phyloP scores from a whole-genome alignment of 2,888 invertebrate genomes.

The Pharmacophagus antenor region DNA sequence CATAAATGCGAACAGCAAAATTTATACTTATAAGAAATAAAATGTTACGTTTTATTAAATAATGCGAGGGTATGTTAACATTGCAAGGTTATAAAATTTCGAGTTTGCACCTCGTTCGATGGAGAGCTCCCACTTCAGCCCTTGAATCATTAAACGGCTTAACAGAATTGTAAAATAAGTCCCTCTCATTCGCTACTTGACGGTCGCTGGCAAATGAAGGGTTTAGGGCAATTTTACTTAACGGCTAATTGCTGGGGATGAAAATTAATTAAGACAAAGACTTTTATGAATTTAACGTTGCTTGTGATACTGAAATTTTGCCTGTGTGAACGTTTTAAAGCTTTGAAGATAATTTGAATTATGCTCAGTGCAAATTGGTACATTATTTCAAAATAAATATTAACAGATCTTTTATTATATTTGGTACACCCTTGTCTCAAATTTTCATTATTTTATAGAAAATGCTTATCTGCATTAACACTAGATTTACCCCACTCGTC shows the following conservation, averaged over 20 bases:
- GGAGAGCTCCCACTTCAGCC: constrained; percentile 21
- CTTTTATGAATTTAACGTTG: constrained; percentile 13
- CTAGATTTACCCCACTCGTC: too few relatives aligned
- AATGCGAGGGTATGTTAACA: not conserved
- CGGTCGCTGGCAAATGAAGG: constrained; percentile 26
- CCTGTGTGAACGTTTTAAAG: constrained; percentile 1
- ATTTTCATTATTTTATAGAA: too few relatives aligned
- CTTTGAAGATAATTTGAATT: not conserved
- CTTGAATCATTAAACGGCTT: constrained; percentile 25
- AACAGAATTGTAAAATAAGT: constrained; percentile 28
- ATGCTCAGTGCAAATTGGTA: not conserved
- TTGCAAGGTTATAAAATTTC: not conserved
- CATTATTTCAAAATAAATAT: too few relatives aligned
- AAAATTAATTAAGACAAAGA: constrained; percentile 18
- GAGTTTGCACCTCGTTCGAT: constrained; percentile 20
- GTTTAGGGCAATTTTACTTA: constrained; percentile 28
- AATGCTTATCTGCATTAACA: too few relatives aligned
- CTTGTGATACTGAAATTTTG: not conserved
- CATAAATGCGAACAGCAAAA: too few relatives aligned
- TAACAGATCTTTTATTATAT: too few relatives aligned
- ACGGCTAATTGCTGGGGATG: constrained; percentile 21
- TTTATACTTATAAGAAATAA: too few relatives aligned
- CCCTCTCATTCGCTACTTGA: constrained; percentile 27
- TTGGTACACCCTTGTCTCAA: too few relatives aligned
- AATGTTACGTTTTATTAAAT: not conserved